These are phyloP conservation scores for Empidonax alnorum DNA, from an alignment of 2,113 vertebrate genomes.

Conservation along the genomic window DNA sequence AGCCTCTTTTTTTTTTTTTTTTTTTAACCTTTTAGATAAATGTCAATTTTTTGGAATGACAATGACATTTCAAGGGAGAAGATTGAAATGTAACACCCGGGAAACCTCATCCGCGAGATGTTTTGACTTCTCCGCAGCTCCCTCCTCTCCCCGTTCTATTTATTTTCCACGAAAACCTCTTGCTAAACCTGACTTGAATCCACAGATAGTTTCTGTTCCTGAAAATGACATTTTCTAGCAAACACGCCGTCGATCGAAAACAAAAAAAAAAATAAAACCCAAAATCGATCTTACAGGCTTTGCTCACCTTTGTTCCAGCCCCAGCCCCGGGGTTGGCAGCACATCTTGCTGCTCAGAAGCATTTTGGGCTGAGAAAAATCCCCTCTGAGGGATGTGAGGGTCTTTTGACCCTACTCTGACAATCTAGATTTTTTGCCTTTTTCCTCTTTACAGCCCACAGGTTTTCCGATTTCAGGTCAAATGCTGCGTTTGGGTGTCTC, in stretches of 20 bases:
- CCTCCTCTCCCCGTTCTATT: conserved; percentile 52
- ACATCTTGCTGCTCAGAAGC: not conserved
- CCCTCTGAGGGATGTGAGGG: rapidly evolving
- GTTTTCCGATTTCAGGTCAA: not conserved
- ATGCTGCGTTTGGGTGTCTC: rapidly evolving
- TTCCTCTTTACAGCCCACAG: not conserved
- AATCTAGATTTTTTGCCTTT: rapidly evolving
- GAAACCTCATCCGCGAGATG: conserved; percentile 53
- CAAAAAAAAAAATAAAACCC: not conserved
- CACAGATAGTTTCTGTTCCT: conserved; percentile 4
- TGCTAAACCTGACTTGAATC: conserved; percentile 63
- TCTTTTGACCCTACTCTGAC: not conserved
- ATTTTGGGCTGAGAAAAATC: not conserved
- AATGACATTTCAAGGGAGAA: conserved; percentile 61
- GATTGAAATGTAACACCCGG: conserved; percentile 54
- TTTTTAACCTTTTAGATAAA: conserved; percentile 63
- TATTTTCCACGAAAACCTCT: conserved; percentile 38
- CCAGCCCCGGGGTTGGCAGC: not conserved
- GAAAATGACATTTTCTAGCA: conserved; percentile 48
- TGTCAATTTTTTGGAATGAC: conserved; percentile 63
- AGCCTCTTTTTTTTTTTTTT: conserved; percentile 36
- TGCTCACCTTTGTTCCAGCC: not conserved
- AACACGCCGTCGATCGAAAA: not conserved
- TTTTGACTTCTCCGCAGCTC: conserved; percentile 61
- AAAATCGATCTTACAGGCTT: not conserved